These are phyloP conservation scores for Tenthredo amoena DNA, from an alignment of 2,888 invertebrate species.

Conservation along the genomic window DNA sequence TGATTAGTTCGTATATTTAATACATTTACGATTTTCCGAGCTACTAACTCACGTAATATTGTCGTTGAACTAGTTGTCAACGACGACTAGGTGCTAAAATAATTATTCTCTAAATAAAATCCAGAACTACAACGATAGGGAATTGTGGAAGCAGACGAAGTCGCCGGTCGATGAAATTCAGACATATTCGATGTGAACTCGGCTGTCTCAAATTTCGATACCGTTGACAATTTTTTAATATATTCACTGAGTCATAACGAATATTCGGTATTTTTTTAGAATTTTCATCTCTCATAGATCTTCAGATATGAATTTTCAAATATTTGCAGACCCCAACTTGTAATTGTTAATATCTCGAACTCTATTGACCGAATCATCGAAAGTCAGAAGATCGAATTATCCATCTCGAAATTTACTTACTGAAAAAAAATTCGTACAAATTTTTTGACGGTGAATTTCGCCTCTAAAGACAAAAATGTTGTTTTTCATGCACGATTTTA, in stretches of 20 bases:
- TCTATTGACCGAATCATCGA: too few species aligned
- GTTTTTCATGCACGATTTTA: background rate
- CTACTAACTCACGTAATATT: conserved; percentile 1
- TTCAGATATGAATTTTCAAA: too few species aligned
- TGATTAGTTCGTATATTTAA: conserved; percentile 16
- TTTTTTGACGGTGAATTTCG: too few species aligned
- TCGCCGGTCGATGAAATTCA: too few species aligned
- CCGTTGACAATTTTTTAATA: too few species aligned
- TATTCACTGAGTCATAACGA: too few species aligned
- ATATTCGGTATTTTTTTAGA: background rate
- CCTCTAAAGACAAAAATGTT: background rate
- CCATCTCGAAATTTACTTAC: too few species aligned
- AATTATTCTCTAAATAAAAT: background rate
- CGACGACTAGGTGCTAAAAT: background rate
- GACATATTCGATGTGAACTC: background rate
- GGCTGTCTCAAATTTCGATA: background rate
- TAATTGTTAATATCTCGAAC: too few species aligned
- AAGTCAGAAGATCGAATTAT: too few species aligned
- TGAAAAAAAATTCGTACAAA: too few species aligned
- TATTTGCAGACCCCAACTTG: too few species aligned
- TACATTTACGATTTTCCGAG: conserved; percentile 6
- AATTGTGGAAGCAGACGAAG: background rate
- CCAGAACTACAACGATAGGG: background rate
- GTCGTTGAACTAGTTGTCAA: background rate
- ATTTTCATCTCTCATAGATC: background rate